Conservation (phyloP, 2,113 vertebrate genomes). For the Laticauda laticaudata region DNA sequence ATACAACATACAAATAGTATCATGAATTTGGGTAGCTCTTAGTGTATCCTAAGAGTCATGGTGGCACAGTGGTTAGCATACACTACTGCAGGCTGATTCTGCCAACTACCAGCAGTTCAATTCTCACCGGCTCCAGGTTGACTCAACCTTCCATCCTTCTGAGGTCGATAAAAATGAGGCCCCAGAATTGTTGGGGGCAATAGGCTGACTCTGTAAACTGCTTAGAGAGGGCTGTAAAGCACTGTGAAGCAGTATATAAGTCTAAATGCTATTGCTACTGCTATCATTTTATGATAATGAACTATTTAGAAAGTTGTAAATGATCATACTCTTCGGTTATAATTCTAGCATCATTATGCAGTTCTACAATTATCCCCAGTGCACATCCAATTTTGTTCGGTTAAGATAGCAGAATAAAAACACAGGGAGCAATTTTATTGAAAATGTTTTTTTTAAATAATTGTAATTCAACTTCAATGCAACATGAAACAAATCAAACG, state of each 20-base stretch:
- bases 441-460: neutral
- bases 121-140: too few species aligned
- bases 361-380: neutral
- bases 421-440: neutral
- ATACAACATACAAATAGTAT: neutral
- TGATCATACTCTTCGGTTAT: neutral
- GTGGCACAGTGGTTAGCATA: too few species aligned
- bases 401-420: neutral
- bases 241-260: too few species aligned
- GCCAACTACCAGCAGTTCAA: too few species aligned
- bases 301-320: neutral
- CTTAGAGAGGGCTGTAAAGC: too few species aligned
- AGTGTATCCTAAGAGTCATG: neutral
- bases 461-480: neutral
- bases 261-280: too few species aligned
- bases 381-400: neutral
- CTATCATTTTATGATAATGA: neutral
- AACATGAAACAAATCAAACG: neutral
- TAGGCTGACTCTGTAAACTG: too few species aligned
- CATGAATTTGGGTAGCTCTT: neutral
- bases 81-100: too few species aligned
- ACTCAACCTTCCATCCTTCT: too few species aligned
- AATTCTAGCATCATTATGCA: neutral
- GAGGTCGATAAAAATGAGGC: too few species aligned
- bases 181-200: too few species aligned